Evolutionary conservation across 2,888 invertebrate genomes (phyloP), one percentile per base, ranked within the genome.

Genomic region (Julus scanicus): DNA sequence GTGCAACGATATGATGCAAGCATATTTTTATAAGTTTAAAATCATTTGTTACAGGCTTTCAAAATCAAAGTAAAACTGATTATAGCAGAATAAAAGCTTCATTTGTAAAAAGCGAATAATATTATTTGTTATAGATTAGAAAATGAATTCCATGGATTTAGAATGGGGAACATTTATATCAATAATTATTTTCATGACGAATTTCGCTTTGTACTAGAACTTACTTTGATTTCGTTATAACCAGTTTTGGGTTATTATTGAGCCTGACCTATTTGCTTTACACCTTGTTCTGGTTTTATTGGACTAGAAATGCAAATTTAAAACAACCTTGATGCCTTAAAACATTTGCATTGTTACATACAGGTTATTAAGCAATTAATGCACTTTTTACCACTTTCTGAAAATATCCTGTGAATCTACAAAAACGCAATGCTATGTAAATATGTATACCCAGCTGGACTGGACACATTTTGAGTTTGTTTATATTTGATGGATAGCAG

Each of bases 401-500:
- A 80, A 80, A 80, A 15, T 20, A 80, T 8, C 37, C 11, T 53
- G 13, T 39, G 80, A 80, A 37, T 37, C 13, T 37, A 37, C 8
- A 11, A 80, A 39, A 9, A 80, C 37, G 11, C 29, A 71, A 71
- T 11, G 29, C 29, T 71, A n/a, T 71, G 29, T 29, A 71, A 3
- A 71, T 71, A 37, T 80, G 15, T 37, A 80, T 80, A 37, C 37
- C 80, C 37, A 80, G 80, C 80, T 80, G 80, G 80, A 80, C 29
- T 80, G 13, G 80, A 39, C 37, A 71, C 9, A 71, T 80, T 53
- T 53, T 53, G 15, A 53, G 17, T 53, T 13, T 49, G 15, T 15
- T 53, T 17, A 13, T 53, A 15, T 53, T 53, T 17, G 15, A 53
- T 53, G 15, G 80, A 80, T 15, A 5, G 29, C 37, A 15, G 53